Base-by-base conservation (phyloP, 2,888 invertebrate genomes). In the Hydrotaea diabolus region DNA sequence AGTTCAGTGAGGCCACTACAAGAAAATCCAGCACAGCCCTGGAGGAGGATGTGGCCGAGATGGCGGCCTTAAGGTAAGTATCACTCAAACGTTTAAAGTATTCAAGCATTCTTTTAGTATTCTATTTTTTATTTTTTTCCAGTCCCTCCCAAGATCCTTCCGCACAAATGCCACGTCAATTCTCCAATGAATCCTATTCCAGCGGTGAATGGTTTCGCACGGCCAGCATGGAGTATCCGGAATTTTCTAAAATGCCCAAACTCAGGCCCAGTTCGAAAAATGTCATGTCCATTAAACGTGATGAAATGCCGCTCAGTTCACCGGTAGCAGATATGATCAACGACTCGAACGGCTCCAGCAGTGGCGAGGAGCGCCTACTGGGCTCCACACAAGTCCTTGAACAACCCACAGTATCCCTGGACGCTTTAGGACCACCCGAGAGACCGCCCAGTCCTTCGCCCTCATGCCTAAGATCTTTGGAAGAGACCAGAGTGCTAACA, bases 221-320 rank as follows among this genome's bases (percentile, higher is more conserved):
- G 0, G 89, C 88, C 5, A 72, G 88, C 2, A 87, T 89, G 77
- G 88, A 90, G 21, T 92, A 90, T 82, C 89, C 92, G 1, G 92
- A 92, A 83, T 92, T 92, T 80, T 91, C 89, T 72, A 91, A 91
- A 86, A 92, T 92, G 85, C 92, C 92, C 43, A 90, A 90, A 80
- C 84, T 92, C 46, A 89, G 92, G 1, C 92, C 92, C 9, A 92
- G 92, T 76, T 92, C 92, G 0, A 92, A 92, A 73, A 92, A 92
- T 87, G 89, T 92, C 9, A 91, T 92, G 88, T 92, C 91, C n/a
- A 92, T 92, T 57, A 92, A 92, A 43, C 88, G 90, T 11, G 89
- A 90, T n/a, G 91, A 91, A 83, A 88, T 89, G 88, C 87, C 88
- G 11, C 88, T 90, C 79, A 89, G 89, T 15, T 92, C 92, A 0